Evolutionary conservation across 1,140 invertebrate species (phyloP).

Genomic region (Ditylenchus dipsaci): DNA sequence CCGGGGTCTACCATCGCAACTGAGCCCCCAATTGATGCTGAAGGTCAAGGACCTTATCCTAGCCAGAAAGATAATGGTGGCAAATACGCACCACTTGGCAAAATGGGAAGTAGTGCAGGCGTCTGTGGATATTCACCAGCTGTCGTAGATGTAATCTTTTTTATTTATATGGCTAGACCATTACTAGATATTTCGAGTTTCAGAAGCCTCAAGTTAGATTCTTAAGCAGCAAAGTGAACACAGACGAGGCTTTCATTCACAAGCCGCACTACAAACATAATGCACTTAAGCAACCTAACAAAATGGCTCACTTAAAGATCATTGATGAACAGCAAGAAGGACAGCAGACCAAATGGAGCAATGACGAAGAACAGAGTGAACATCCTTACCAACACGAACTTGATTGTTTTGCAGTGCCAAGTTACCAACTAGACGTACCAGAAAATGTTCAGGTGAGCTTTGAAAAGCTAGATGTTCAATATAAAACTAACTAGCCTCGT

Average conservation of each 20-base stretch:
- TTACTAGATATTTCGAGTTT: conserved; percentile 1
- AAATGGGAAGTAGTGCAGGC: neutral
- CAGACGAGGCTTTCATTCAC: conserved; percentile 30
- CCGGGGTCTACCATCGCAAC: neutral
- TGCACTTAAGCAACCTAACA: conserved; percentile 8
- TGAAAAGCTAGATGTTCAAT: too few species aligned
- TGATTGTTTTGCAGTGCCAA: conserved; percentile 61
- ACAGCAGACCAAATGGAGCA: conserved; percentile 9
- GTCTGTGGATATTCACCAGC: neutral
- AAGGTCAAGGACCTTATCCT: neutral
- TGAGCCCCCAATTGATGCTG: neutral
- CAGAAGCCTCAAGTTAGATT: conserved; percentile 44
- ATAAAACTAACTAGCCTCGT: conserved; percentile 23
- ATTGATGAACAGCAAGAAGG: neutral
- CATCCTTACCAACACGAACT: conserved; percentile 88
- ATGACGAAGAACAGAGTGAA: conserved; percentile 4
- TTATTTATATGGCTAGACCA: neutral
- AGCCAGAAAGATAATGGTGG: neutral
- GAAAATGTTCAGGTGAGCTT: neutral
- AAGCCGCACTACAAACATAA: conserved; percentile 48
- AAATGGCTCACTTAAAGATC: conserved; percentile 16
- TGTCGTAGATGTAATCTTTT: neutral
- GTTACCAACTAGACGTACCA: conserved; percentile 7
- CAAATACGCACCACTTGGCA: neutral
- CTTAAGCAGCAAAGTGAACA: conserved; percentile 28